phyloP scores from a whole-genome alignment of 92 coral and sea anemone genomes.

The Desmophyllum pertusum region DNA sequence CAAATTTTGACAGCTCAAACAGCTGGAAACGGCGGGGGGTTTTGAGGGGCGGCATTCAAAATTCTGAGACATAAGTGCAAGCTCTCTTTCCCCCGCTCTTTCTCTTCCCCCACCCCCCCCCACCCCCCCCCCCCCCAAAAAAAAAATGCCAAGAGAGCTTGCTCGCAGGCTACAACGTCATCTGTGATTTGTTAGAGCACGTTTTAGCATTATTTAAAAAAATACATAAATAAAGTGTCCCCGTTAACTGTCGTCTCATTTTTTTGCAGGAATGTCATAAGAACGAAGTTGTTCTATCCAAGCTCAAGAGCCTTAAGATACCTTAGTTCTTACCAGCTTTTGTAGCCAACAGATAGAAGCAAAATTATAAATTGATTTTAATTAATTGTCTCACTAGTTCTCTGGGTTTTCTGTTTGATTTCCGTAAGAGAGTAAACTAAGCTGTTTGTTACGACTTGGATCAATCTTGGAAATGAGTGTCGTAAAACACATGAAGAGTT shows the following conservation, averaged over 20 bases:
- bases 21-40: too few species aligned
- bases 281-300: constrained; percentile 93
- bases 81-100: too few species aligned
- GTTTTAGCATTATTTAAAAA: too few species aligned
- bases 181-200: background rate
- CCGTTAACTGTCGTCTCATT: background rate
- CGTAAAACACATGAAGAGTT: background rate
- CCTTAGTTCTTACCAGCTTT: background rate
- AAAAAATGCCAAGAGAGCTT: too few species aligned
- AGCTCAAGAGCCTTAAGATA: constrained; percentile 68
- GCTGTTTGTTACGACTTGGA: background rate
- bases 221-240: background rate
- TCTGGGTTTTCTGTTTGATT: background rate
- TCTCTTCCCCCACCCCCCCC: too few species aligned
- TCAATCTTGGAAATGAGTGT: background rate
- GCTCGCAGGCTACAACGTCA: too few species aligned
- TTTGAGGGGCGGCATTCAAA: too few species aligned
- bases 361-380: background rate
- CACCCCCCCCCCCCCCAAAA: too few species aligned
- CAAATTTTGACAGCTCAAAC: too few species aligned
- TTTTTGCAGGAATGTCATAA: constrained; percentile 89
- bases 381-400: background rate
- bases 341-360: background rate
- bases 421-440: background rate
- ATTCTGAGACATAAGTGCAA: too few species aligned